Percentiles rank a stretch among this genome's conserved stretches.
Conservation (phyloP, 2,113 vertebrate species). For the Salminus brasiliensis region DNA sequence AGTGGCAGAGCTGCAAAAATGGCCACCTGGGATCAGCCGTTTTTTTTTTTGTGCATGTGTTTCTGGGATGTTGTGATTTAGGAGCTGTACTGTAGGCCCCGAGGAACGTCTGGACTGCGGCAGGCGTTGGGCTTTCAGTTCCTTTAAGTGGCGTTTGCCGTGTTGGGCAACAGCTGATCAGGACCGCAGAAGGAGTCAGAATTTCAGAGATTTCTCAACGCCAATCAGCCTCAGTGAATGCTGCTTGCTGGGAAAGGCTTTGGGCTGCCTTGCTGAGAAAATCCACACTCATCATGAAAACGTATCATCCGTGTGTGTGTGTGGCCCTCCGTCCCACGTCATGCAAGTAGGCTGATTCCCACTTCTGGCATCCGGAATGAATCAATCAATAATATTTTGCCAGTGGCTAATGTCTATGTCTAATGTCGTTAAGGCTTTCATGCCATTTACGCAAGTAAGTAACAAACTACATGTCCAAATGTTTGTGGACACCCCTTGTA, state of each 20-base stretch:
- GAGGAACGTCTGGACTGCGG: not conserved
- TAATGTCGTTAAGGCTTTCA: too few relatives aligned
- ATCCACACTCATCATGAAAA: conserved; percentile 6
- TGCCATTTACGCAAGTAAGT: too few relatives aligned
- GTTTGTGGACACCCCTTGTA: too few relatives aligned
- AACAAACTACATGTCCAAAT: too few relatives aligned
- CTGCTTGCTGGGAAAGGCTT: conserved; percentile 26
- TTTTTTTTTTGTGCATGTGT: not conserved
- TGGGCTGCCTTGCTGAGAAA: conserved; percentile 32
- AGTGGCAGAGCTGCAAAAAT: not conserved
- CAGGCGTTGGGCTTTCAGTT: conserved; percentile 41
- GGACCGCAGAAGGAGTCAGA: not conserved
- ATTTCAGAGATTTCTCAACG: conserved; percentile 56
- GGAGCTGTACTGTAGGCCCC: not conserved
- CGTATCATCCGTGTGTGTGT: conserved; percentile 18
- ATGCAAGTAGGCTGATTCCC: not conserved
- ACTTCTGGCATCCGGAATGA: not conserved
- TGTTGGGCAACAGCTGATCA: conserved; percentile 53
- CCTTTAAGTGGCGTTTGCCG: conserved; percentile 10
- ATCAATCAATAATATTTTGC: not conserved
- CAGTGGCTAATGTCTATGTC: too few relatives aligned
- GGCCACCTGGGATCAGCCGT: conserved; percentile 4
- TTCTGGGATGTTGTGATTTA: conserved; percentile 6
- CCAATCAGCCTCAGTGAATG: conserved; percentile 28
- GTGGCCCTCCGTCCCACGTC: not conserved